Conservation (phyloP, 2,888 invertebrate species). For the Neoascia interrupta region DNA sequence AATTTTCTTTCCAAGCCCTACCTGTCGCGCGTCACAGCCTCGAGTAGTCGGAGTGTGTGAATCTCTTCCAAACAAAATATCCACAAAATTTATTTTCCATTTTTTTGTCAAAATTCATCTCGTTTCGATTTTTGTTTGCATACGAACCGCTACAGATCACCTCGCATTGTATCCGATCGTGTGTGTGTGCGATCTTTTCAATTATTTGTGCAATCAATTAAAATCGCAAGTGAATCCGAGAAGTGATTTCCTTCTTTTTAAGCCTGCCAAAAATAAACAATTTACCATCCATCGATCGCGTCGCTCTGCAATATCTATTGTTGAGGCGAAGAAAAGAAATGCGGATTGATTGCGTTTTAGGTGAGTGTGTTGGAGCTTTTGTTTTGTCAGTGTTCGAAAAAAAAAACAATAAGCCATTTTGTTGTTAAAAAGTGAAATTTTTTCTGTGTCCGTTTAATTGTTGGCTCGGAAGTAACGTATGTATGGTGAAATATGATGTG, state of each 20-base stretch:
- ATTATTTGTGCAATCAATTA: constrained; percentile 20
- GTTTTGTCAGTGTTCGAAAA: constrained; percentile 8
- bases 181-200: constrained; percentile 19
- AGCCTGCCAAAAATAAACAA: constrained; percentile 32
- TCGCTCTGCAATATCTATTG: neutral
- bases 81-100: neutral
- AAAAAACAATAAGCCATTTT: constrained; percentile 49
- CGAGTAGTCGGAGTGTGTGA: constrained; percentile 27
- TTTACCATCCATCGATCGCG: too few species aligned
- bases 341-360: constrained; percentile 62
- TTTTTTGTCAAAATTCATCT: constrained; percentile 16
- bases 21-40: neutral
- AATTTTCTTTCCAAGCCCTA: constrained; percentile 23
- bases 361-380: constrained; percentile 57
- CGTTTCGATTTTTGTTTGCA: neutral
- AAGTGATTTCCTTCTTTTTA: constrained; percentile 39
- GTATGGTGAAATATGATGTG: constrained; percentile 45
- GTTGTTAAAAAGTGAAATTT: constrained; percentile 55
- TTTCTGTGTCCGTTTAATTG: constrained; percentile 16
- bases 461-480: constrained; percentile 12
- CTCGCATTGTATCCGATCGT: constrained; percentile 13
- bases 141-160: constrained; percentile 2
- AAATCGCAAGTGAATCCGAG: constrained; percentile 30
- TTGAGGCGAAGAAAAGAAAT: constrained; percentile 40
- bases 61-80: too few species aligned